Evolutionary conservation across 2,888 invertebrate genomes (phyloP).

Genomic region (Oegoconia quadripuncta): DNA sequence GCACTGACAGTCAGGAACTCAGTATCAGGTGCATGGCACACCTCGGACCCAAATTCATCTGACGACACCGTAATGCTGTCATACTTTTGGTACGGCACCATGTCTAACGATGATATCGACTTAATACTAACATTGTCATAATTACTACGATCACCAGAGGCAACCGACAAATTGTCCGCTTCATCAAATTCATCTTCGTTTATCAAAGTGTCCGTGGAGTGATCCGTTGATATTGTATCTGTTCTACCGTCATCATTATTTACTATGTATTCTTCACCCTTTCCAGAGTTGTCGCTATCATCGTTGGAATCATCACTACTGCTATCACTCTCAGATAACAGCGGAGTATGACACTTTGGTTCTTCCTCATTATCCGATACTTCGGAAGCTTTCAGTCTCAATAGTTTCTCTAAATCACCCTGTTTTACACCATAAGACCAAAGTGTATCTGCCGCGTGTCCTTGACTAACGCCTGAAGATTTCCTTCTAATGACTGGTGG

Average conservation of each 20-base stretch:
- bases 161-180: conserved; percentile 53
- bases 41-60: conserved; percentile 73
- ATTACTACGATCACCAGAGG: conserved; percentile 60
- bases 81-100: conserved; percentile 73
- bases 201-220: conserved; percentile 69
- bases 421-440: conserved; percentile 74
- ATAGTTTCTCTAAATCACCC: conserved; percentile 64
- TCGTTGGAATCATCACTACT: conserved; percentile 45
- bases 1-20: conserved; percentile 74
- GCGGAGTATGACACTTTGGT: conserved; percentile 28
- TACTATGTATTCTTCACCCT: conserved; percentile 55
- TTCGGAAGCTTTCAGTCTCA: conserved; percentile 64
- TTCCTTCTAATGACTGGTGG: conserved; percentile 70
- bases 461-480: conserved; percentile 52
- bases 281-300: conserved; percentile 50
- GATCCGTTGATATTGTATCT: conserved; percentile 64
- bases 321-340: conserved; percentile 30
- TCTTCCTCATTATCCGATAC: conserved; percentile 64
- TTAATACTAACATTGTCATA: conserved; percentile 76
- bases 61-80: conserved; percentile 74
- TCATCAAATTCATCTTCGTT: conserved; percentile 65
- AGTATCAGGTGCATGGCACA: conserved; percentile 68
- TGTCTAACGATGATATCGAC: conserved; percentile 71
- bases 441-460: conserved; percentile 54
- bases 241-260: conserved; percentile 57